Evolutionary conservation across 2,113 vertebrate genomes (phyloP), one percentile per base, ranked within the genome.

Genomic region (Rhynchomys soricoides): DNA sequence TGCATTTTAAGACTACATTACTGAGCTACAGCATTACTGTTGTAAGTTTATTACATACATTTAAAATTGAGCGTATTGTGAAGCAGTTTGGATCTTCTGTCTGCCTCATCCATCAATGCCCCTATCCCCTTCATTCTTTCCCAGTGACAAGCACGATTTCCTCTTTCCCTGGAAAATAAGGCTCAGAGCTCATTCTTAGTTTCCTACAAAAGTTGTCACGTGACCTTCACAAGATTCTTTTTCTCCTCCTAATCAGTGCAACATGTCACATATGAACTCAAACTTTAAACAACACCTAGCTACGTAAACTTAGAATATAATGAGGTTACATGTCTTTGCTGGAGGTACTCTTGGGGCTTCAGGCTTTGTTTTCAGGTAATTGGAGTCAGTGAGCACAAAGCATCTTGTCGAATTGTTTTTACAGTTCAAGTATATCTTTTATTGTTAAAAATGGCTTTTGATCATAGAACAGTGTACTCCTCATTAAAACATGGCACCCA

Each of bases 1-100:
- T 5, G 92, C 98, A 96, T 98, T 98, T 98, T 98, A 98, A 98
- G 95, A 96, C 93, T 88, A 31, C 93, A 96, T 97, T 97, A 93
- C 91, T 91, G 66, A 96, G 94, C 62, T 43, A 96, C 96, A 95
- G 64, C 96, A 93, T 97, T 97, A 97, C 95, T 97, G 97, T 59
- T 97, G 96, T 97, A 96, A 96, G 90, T 98, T 98, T 97, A 97
- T 98, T 97, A 96, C 64, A 93, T 95, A 96, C 82, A 96, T 97
- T 98, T 97, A 95, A 98, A 98, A 98, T 94, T 83, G 96, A 96
- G 98, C 94, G 97, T 97, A 95, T 95, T 86, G 82, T 92, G 96
- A 98, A 97, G 94, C 48, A 88, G 85, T 98, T 98, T 97, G 96
- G 96, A 97, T 97, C 97, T 93, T 86, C 94, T 91, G 15, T 92